Base-by-base conservation (phyloP, 2,113 vertebrate genomes). In the Eretmochelys imbricata region DNA sequence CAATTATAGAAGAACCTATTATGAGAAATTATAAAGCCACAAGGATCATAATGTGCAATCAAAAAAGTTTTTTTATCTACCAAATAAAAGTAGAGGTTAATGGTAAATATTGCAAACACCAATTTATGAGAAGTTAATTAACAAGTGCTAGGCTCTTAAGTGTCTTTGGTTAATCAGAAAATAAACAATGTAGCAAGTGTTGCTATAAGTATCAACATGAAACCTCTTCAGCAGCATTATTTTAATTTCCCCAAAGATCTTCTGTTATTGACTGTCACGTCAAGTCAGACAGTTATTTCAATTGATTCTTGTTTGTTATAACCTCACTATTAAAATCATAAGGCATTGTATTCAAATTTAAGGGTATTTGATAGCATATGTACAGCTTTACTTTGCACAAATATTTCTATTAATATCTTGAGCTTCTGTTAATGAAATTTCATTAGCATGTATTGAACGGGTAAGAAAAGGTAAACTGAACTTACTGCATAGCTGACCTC, bases 401-500 rank as follows among this genome's bases (percentile, higher is more conserved):
- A 91, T 46, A 94, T 48, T 90, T 90, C 89, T 3, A 92, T 85
- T 38, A 25, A 85, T 82, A 86, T 91, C 19, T 59, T 75, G 35
- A 82, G 11, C 0, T 76, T 83, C 84, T 59, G 19, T 93, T 93
- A 83, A 80, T 89, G 72, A 80, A 42, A 24, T 38, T 94, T 89
- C 89, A 75, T 90, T 95, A 89, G 87, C 17, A 81, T 76, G 83
- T 83, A 93, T 82, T 82, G 12, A 82, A 55, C 24, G 92, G 84
- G 91, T 91, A 93, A 94, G 79, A 89, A 95, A 94, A 97, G 46
- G 48, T 53, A 96, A 93, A 93, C 13, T 95, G n/a, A 94, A 98
- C 99, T 99, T 98, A 99, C 99, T 57, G 98, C 97, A 93, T 98
- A 99, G 76, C 97, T 97, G 94, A 99, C 93, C 51, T 96, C 98